Evolutionary conservation across 1,140 invertebrate genomes (phyloP).

Genomic region (Octopus sinensis): DNA sequence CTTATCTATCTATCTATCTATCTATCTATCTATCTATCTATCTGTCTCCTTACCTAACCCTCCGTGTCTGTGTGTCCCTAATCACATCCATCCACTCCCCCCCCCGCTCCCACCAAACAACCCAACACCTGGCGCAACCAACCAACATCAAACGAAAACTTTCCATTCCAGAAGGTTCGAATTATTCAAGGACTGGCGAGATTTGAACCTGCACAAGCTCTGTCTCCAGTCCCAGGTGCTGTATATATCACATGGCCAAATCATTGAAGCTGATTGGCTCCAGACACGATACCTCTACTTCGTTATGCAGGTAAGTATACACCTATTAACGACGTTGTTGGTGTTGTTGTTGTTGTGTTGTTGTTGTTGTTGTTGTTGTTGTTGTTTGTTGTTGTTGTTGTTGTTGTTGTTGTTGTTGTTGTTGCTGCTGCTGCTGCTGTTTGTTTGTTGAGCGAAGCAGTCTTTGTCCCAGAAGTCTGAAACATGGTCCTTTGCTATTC

Average conservation of each 20-base stretch:
- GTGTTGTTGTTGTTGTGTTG: too few relatives aligned
- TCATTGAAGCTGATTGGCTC: constrained; percentile 32
- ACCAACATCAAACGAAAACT: neutral
- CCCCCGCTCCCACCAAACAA: too few relatives aligned
- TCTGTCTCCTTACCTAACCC: neutral
- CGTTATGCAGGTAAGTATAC: constrained; percentile 30
- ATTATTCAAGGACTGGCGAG: constrained; percentile 75
- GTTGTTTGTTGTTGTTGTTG: too few relatives aligned
- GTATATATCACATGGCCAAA: constrained; percentile 30
- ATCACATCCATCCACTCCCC: too few relatives aligned
- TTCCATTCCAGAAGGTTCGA: constrained; percentile 23
- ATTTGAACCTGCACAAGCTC: constrained; percentile 66
- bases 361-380: too few relatives aligned
- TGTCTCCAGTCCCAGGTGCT: constrained; percentile 35
- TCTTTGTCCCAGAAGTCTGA: too few relatives aligned
- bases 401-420: too few relatives aligned
- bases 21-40: neutral
- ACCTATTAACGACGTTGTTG: too few relatives aligned
- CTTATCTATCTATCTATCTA: neutral
- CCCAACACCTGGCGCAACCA: too few relatives aligned
- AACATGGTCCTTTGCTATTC: too few relatives aligned
- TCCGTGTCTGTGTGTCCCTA: neutral
- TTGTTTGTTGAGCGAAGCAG: too few relatives aligned
- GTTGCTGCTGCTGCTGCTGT: too few relatives aligned
- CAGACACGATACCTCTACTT: constrained; percentile 31